Conservation (phyloP, 2,888 invertebrate species). For the Hetaerina titia region DNA sequence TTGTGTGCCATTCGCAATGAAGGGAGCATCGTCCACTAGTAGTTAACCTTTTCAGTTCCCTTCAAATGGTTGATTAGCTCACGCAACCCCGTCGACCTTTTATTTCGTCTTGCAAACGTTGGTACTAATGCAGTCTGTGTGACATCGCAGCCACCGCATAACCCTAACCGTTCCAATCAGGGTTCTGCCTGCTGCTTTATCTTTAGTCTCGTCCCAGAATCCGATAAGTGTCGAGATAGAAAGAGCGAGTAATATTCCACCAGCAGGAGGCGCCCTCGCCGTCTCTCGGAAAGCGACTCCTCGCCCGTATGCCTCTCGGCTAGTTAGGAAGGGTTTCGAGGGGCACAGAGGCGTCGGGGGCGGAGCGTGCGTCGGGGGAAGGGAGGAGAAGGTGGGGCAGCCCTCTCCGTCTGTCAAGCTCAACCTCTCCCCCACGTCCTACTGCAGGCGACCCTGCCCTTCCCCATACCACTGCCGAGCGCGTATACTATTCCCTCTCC, state of each 20-base stretch:
- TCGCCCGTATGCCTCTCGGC: conserved; percentile 2
- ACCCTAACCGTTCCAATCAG: not conserved
- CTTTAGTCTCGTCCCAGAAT: not conserved
- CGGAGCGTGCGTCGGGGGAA: not conserved
- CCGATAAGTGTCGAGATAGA: not conserved
- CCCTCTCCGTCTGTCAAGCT: not conserved
- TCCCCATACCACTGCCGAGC: not conserved
- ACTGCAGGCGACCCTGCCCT: not conserved
- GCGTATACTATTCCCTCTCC: not conserved
- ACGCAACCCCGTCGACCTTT: not conserved
- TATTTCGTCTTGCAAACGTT: not conserved
- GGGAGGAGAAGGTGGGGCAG: not conserved
- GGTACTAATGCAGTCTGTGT: not conserved
- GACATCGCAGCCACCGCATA: not conserved
- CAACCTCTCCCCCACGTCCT: not conserved
- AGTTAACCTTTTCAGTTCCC: not conserved
- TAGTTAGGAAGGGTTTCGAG: not conserved
- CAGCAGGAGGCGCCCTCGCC: not conserved
- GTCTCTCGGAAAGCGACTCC: not conserved
- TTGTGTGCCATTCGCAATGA: not conserved
- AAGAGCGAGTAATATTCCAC: not conserved
- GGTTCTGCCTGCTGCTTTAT: not conserved
- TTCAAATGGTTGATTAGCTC: not conserved
- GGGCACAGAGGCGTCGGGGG: not conserved
- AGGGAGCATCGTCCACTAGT: not conserved